These are phyloP conservation scores for Oncorhynchus gorbuscha DNA, from an alignment of 2,113 vertebrate genomes.

Conservation along the genomic window DNA sequence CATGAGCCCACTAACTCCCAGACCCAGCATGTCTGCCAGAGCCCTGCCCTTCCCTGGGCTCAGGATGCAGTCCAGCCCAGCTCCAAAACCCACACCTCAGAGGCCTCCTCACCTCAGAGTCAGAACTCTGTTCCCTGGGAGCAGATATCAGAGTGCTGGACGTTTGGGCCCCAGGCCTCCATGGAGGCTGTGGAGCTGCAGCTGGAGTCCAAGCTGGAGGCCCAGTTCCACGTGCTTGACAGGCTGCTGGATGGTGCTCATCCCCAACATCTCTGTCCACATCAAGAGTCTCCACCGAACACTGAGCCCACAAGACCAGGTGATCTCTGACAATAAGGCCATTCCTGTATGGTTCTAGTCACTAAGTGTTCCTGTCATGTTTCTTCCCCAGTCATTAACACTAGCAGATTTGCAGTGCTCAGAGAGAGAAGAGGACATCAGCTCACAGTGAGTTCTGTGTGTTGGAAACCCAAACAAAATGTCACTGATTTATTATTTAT, in stretches of 20 bases:
- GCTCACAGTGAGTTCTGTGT: conserved; percentile 58
- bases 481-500: too few species aligned
- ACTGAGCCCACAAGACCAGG: background rate
- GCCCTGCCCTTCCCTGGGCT: conserved; percentile 38
- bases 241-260: conserved; percentile 87
- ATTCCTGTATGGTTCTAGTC: too few species aligned
- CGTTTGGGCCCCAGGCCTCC: conserved; percentile 31
- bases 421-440: conserved; percentile 15
- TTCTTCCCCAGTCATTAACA: conserved; percentile 62
- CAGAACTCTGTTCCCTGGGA: conserved; percentile 28
- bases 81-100: conserved; percentile 28
- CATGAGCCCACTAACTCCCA: conserved; percentile 34
- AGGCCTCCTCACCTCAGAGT: background rate
- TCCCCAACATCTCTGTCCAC: background rate
- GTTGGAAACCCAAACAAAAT: background rate
- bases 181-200: conserved; percentile 50
- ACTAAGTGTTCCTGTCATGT: background rate
- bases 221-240: conserved; percentile 67
- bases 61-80: conserved; percentile 40
- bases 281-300: background rate
- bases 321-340: background rate
- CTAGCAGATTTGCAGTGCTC: conserved; percentile 57
- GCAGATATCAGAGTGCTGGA: conserved; percentile 25
- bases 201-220: conserved; percentile 67
- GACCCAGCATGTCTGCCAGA: conserved; percentile 21